Conservation (phyloP, 2,797 vertebrate species). For the Thunnus albacares region DNA sequence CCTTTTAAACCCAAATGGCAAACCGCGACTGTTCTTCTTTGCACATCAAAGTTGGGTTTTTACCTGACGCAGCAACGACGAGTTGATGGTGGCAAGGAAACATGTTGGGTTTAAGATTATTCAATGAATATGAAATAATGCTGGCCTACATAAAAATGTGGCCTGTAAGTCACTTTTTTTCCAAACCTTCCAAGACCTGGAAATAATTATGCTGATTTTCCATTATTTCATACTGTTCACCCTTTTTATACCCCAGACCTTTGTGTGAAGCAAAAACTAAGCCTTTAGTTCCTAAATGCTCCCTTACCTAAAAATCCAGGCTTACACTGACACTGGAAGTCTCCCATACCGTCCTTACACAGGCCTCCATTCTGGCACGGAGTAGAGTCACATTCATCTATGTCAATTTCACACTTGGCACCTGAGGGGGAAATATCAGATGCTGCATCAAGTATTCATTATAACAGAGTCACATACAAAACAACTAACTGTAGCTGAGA, state of each 20-base stretch:
- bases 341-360: slow-evolving; percentile 91
- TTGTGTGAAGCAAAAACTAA: background rate
- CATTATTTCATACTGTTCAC: background rate
- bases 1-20: no score
- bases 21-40: no score
- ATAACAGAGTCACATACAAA: slow-evolving; percentile 1
- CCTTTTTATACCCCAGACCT: background rate
- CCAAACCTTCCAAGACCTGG: background rate
- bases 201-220: background rate
- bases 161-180: background rate
- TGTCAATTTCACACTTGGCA: slow-evolving; percentile 95
- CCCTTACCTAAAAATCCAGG: slow-evolving; percentile 91
- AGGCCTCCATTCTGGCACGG: slow-evolving; percentile 92
- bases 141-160: background rate
- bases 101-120: no score
- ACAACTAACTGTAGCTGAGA: background rate
- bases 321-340: slow-evolving; percentile 92
- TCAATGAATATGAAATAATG: no score
- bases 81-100: no score
- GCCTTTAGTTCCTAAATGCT: background rate
- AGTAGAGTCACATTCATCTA: slow-evolving; percentile 93
- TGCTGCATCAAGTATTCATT: background rate
- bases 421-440: slow-evolving; percentile 82
- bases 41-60: no score
- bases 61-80: no score